These are phyloP conservation scores for Elysia crispata DNA, from an alignment of 2,888 invertebrate genomes.

Conservation along the genomic window DNA sequence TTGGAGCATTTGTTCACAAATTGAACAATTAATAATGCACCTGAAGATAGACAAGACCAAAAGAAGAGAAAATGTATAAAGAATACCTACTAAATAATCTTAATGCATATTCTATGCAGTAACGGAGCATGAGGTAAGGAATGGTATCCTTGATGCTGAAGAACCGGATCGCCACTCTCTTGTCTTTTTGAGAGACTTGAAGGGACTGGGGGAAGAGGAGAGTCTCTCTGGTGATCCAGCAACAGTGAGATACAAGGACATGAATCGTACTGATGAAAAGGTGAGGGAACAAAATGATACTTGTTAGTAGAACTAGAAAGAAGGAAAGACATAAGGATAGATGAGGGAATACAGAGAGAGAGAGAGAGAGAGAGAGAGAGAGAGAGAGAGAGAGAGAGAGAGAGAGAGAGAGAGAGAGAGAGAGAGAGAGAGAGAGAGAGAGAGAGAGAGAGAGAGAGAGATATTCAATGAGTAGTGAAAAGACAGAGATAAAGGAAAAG, in stretches of 20 bases:
- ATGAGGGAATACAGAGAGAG: too few relatives aligned
- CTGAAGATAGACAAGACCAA: too few relatives aligned
- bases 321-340: too few relatives aligned
- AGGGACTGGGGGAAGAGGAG: slow-evolving; percentile 52
- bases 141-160: slow-evolving; percentile 63
- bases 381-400: background rate
- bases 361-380: background rate
- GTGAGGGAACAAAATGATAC: too few relatives aligned
- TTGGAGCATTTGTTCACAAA: too few relatives aligned
- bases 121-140: slow-evolving; percentile 70
- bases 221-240: slow-evolving; percentile 53
- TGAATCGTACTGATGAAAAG: slow-evolving; percentile 53
- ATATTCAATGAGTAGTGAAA: too few relatives aligned
- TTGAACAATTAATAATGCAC: too few relatives aligned
- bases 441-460: background rate
- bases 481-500: too few relatives aligned
- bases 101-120: slow-evolving; percentile 60
- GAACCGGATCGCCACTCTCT: slow-evolving; percentile 57
- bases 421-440: background rate
- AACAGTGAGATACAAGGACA: slow-evolving; percentile 63
- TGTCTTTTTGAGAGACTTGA: slow-evolving; percentile 63
- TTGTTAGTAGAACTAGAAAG: too few relatives aligned
- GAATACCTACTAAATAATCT: background rate
- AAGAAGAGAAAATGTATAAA: background rate
- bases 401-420: background rate